Percentiles rank a stretch among this genome's conserved stretches.
These are phyloP conservation scores for Ariopsis seemanni DNA, from an alignment of 2,113 vertebrate species.

Conservation along the genomic window DNA sequence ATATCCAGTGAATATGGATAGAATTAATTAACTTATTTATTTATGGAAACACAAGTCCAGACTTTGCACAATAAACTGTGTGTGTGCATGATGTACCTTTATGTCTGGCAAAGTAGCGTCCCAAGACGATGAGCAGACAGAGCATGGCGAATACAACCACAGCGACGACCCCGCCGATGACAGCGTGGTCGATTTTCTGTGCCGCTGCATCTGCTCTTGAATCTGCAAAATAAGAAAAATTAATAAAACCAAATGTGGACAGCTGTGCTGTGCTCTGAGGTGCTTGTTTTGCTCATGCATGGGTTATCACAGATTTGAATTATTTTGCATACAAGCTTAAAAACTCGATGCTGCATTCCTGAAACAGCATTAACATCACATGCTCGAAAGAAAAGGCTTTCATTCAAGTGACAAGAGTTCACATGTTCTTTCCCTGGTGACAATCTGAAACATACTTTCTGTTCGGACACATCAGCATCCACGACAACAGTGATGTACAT, in stretches of 20 bases:
- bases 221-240: slow-evolving; percentile 75
- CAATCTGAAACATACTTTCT: neutral
- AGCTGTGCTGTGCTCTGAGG: slow-evolving; percentile 13
- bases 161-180: slow-evolving; percentile 96
- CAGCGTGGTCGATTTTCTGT: slow-evolving; percentile 93
- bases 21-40: no score
- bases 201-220: slow-evolving; percentile 88
- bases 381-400: neutral
- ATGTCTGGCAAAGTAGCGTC: slow-evolving; percentile 98
- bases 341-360: neutral
- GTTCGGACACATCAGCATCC: neutral
- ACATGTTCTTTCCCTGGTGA: neutral
- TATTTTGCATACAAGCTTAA: slow-evolving; percentile 12
- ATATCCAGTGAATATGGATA: no score
- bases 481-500: neutral
- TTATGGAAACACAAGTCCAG: neutral
- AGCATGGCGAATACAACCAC: slow-evolving; percentile 99
- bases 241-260: slow-evolving; percentile 54
- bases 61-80: neutral
- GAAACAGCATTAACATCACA: neutral
- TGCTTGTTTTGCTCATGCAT: neutral
- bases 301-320: slow-evolving; percentile 5
- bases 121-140: slow-evolving; percentile 95
- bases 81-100: slow-evolving; percentile 83
- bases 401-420: neutral